These are phyloP conservation scores for Fukomys damarensis DNA, from an alignment of 2,113 vertebrate species.

Conservation along the genomic window DNA sequence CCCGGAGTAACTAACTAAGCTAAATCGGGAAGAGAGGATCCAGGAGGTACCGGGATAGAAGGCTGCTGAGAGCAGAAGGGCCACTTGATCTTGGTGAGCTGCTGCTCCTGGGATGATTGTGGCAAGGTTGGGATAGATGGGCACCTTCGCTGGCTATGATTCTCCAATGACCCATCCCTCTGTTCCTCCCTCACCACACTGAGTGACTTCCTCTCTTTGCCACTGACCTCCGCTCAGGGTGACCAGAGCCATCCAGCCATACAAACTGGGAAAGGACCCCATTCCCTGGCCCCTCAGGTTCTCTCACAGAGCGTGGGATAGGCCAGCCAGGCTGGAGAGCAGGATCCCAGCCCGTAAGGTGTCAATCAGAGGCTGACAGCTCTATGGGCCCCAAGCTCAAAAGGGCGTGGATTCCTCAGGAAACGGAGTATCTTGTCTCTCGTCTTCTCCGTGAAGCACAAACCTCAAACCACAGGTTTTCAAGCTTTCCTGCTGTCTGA, in stretches of 20 bases:
- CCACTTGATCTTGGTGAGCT: background rate
- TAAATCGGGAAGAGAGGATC: background rate
- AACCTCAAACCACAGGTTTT: background rate
- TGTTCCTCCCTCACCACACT: background rate
- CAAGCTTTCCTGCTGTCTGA: background rate
- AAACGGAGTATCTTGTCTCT: background rate
- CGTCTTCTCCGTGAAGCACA: background rate
- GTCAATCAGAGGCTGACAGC: background rate
- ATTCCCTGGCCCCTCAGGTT: background rate
- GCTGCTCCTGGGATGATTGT: background rate
- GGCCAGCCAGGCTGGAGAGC: background rate
- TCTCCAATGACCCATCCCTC: background rate
- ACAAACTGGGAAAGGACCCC: background rate
- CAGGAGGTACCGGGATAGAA: fast-evolving
- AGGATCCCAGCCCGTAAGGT: fast-evolving
- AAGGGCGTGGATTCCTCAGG: constrained; percentile 6
- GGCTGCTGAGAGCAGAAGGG: background rate
- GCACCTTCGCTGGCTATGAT: background rate
- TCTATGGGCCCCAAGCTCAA: background rate
- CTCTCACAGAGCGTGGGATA: background rate
- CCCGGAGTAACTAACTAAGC: background rate
- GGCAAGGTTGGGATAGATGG: background rate
- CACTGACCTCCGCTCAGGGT: constrained; percentile 35
- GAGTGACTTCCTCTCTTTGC: background rate
- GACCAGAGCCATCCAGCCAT: background rate